Evolutionary conservation across 2,797 vertebrate species (phyloP).

Genomic region (Sebastes umbrosus): DNA sequence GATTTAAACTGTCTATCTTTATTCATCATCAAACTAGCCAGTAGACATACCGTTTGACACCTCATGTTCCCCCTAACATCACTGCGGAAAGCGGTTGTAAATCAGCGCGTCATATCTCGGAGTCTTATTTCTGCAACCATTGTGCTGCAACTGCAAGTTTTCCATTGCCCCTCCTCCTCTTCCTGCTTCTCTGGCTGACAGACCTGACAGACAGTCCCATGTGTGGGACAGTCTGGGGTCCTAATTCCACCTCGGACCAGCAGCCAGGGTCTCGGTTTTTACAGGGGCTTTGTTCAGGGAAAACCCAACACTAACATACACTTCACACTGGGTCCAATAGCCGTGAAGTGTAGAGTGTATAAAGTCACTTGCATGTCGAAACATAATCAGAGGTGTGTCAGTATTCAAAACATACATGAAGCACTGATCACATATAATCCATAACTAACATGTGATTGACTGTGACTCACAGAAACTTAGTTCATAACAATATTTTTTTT

Average conservation of each 20-base stretch:
- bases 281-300: conserved; percentile 62
- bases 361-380: conserved; percentile 15
- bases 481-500: neutral
- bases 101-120: conserved; percentile 35
- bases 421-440: neutral
- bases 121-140: conserved; percentile 49
- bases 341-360: neutral
- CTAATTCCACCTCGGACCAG: conserved; percentile 25
- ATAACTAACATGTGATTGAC: neutral
- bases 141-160: conserved; percentile 57
- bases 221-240: conserved; percentile 55
- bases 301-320: conserved; percentile 59
- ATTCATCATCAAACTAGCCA: neutral
- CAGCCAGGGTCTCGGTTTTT: conserved; percentile 49
- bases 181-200: conserved; percentile 14
- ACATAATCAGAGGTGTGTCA: conserved; percentile 10
- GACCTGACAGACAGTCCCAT: conserved; percentile 74
- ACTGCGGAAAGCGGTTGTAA: conserved; percentile 25
- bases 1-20: neutral
- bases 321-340: conserved; percentile 42
- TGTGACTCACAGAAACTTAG: neutral
- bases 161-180: conserved; percentile 9
- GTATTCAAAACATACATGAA: neutral
- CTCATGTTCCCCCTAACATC: conserved; percentile 14
- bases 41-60: neutral